A percentile compares a stretch with the other conserved stretches of the same genome.
Conservation (phyloP, 2,113 vertebrate species). For the Aegypius monachus region DNA sequence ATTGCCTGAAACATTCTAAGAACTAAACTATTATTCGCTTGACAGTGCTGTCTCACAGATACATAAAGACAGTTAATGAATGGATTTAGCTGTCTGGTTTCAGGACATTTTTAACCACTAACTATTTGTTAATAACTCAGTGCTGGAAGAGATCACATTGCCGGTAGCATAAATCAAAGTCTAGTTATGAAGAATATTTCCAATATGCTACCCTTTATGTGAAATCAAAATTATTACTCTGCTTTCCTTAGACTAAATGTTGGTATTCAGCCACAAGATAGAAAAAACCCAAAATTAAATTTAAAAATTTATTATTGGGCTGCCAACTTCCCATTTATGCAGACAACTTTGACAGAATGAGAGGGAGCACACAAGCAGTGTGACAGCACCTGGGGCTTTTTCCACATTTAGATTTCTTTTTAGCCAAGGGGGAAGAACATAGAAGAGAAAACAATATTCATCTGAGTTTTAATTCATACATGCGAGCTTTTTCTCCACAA, state of each 20-base stretch:
- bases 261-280: background rate
- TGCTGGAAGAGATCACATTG: background rate
- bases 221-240: background rate
- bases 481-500: background rate
- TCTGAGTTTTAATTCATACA: background rate
- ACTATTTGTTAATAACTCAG: constrained; percentile 1
- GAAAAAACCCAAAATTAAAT: background rate
- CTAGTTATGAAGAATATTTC: background rate
- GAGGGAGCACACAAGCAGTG: background rate
- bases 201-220: background rate
- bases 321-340: background rate
- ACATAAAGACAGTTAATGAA: background rate
- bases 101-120: constrained; percentile 4
- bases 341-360: background rate
- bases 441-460: background rate
- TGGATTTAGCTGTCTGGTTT: background rate
- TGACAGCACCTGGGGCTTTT: background rate
- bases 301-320: background rate
- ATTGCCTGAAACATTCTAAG: background rate
- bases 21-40: background rate
- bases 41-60: background rate
- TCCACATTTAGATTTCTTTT: background rate
- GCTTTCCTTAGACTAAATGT: background rate
- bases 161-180: background rate
- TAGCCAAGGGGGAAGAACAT: background rate